Evolutionary conservation across 2,888 invertebrate genomes (phyloP), one percentile per base, ranked within the genome.

Genomic region (Euclidia mi): DNA sequence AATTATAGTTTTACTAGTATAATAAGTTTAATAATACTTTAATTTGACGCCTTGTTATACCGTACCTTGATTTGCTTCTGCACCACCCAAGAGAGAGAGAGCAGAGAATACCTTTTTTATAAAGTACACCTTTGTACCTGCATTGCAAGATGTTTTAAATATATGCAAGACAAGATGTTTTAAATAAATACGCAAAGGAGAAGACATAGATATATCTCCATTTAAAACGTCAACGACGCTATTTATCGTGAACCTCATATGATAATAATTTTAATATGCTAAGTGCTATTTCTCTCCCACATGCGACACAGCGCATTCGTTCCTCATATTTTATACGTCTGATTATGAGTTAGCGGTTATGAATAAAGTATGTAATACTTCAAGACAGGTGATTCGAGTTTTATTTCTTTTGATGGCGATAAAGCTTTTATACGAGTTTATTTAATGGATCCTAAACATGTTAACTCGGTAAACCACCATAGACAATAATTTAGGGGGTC

Each of bases 191-290:
- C 2, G n/a, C 34, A 34, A 12, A 6, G 2, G 6, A 34, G 12
- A 3, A 12, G 12, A 14, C 34, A 14, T 12, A 12, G 12, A 12
- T 34, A 3, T 42, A 31, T 11, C 15, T 6, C 3, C 17, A 45
- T 25, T 25, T 29, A 40, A 25, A 29, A 29, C 9, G 11, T 20
- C 37, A 12, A 9, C 20, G 14, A 18, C 31, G n/a, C 31, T 34
- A 6, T 7, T 9, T 18, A 1, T 11, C 1, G 9, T 17, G 9
- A 42, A 48, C 42, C 32, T 46, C 49, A 46, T 46, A 58, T 32
- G 25, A 12, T 56, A 56, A 51, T 44, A 34, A 18, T 20, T 61
- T 44, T 44, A 52, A 45, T 57, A 61, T 29, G 9, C 18, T 48
- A 42, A 61, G 48, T 52, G 50, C 41, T 32, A 32, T 40, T 45